Evolutionary conservation across 2,888 invertebrate genomes (phyloP).

Genomic region (Tribolium freemani): DNA sequence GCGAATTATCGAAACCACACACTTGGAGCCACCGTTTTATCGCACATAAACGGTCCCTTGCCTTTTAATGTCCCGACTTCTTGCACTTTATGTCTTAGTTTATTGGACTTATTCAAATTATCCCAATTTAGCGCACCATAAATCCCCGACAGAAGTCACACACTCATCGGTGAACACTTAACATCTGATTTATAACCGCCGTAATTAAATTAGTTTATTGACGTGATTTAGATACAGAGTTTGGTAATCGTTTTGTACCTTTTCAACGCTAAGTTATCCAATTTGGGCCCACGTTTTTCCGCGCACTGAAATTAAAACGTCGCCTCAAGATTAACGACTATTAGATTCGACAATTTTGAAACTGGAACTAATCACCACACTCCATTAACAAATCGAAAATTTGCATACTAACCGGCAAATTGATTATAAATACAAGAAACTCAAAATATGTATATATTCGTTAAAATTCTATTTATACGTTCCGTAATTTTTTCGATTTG

Average conservation of each 20-base stretch:
- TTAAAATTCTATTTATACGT: not conserved
- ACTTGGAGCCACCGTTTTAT: slow-evolving; percentile 23
- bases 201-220: slow-evolving; percentile 37
- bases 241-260: slow-evolving; percentile 25
- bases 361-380: not conserved
- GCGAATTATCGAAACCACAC: slow-evolving; percentile 35
- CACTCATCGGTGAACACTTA: slow-evolving; percentile 24
- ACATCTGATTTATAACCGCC: slow-evolving; percentile 27
- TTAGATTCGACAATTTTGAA: not conserved
- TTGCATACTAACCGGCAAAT: not conserved
- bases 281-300: slow-evolving; percentile 25
- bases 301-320: slow-evolving; percentile 23
- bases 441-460: not conserved
- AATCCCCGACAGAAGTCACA: slow-evolving; percentile 27
- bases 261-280: slow-evolving; percentile 21
- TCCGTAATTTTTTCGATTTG: slow-evolving; percentile 1
- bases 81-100: slow-evolving; percentile 32
- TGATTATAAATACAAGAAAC: not conserved
- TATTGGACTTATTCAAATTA: slow-evolving; percentile 41
- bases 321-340: slow-evolving; percentile 20
- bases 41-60: slow-evolving; percentile 28
- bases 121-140: slow-evolving; percentile 40
- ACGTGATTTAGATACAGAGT: slow-evolving; percentile 23
- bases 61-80: slow-evolving; percentile 29
- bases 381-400: not conserved